Conservation (phyloP, 2,797 vertebrate genomes). For the Falco berigora region DNA sequence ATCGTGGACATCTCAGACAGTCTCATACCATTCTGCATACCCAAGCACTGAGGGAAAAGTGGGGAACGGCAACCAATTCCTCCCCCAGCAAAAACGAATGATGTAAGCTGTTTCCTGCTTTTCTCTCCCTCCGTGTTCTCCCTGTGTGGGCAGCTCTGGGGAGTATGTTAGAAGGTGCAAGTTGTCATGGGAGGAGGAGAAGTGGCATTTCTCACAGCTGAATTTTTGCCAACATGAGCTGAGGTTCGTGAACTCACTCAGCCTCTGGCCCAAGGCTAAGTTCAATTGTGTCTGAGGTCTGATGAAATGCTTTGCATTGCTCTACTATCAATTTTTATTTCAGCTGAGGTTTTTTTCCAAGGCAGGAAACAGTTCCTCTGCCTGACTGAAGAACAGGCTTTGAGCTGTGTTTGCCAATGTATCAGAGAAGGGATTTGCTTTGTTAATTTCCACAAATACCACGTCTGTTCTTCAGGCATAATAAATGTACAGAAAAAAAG, state of each 20-base stretch:
- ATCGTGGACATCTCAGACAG: not conserved
- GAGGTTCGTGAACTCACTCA: slow-evolving; percentile 32
- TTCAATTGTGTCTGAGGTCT: not conserved
- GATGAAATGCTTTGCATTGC: slow-evolving; percentile 9
- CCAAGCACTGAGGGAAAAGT: not conserved
- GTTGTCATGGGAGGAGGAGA: not conserved
- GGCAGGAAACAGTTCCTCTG: not conserved
- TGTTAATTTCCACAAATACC: slow-evolving; percentile 8
- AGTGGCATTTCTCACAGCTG: not conserved
- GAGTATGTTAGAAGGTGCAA: not conserved
- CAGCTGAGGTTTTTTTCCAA: not conserved
- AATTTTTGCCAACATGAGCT: not conserved
- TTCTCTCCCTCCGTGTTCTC: not conserved
- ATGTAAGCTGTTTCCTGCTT: not conserved
- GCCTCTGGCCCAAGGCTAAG: slow-evolving; percentile 27
- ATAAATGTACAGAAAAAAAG: not conserved
- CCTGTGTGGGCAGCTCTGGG: not conserved
- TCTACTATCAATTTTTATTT: slow-evolving; percentile 22
- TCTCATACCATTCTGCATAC: not conserved
- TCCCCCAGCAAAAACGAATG: not conserved
- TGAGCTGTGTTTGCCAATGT: not conserved
- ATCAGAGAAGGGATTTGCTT: slow-evolving; percentile 4
- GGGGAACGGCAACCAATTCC: not conserved
- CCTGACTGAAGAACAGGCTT: not conserved
- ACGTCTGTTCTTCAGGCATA: not conserved